These are phyloP conservation scores for Anthoscopus minutus DNA, from an alignment of 2,113 vertebrate species.

Conservation along the genomic window DNA sequence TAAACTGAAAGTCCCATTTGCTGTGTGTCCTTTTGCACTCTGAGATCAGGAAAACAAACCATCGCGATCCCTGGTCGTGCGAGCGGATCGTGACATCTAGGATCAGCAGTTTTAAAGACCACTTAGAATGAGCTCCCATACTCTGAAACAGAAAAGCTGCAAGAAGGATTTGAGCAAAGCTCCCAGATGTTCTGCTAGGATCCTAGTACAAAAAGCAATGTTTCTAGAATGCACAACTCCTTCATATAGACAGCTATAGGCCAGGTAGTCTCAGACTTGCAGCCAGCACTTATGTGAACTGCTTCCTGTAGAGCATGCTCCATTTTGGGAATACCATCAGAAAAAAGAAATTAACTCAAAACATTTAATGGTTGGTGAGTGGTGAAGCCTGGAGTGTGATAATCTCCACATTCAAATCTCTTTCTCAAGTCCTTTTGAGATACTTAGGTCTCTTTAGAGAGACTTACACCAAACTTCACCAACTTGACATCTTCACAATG, in stretches of 20 bases:
- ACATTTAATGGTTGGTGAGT: not conserved
- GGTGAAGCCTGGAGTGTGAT: not conserved
- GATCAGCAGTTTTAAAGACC: not conserved
- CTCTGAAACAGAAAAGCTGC: not conserved
- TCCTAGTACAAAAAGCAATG: not conserved
- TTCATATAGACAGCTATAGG: not conserved
- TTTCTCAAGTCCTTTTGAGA: not conserved
- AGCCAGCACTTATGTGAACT: not conserved
- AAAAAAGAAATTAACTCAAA: not conserved
- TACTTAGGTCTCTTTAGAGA: not conserved
- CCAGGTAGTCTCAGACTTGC: not conserved
- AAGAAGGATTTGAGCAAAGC: not conserved
- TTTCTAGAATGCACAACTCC: not conserved
- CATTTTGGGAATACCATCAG: not conserved
- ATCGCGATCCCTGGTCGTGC: too few relatives aligned
- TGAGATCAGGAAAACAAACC: too few relatives aligned
- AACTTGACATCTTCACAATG: fast-evolving
- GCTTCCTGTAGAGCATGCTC: not conserved
- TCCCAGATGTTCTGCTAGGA: not conserved
- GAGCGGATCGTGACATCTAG: too few relatives aligned
- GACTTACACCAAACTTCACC: not conserved
- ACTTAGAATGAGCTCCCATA: not conserved
- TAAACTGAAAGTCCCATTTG: too few relatives aligned
- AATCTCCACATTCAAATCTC: not conserved
- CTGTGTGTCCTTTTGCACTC: too few relatives aligned